Conservation (phyloP, 2,888 invertebrate genomes). For the Aproaerema taeniolella region DNA sequence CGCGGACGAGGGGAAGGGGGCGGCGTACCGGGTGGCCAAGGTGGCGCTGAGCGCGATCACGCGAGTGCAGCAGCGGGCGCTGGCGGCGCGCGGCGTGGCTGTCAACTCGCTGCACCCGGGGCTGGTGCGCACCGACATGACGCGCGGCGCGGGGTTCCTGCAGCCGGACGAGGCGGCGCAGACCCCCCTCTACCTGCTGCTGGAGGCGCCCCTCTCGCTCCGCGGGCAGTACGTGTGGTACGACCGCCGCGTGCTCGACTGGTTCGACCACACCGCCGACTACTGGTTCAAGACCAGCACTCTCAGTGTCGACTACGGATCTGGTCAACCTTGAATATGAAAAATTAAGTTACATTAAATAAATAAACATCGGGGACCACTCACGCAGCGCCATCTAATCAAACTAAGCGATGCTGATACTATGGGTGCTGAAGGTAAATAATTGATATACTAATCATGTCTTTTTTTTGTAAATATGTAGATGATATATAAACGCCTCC, state of each 20-base stretch:
- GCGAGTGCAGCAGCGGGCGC: slow-evolving; percentile 79
- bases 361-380: no score
- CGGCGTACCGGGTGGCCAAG: slow-evolving; percentile 83
- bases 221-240: slow-evolving; percentile 82
- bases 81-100: slow-evolving; percentile 74
- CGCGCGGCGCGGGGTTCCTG: slow-evolving; percentile 75
- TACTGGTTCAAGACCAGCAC: background rate
- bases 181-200: slow-evolving; percentile 73
- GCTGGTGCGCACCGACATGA: slow-evolving; percentile 87
- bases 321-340: no score
- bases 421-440: no score
- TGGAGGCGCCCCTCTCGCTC: slow-evolving; percentile 66
- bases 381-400: no score
- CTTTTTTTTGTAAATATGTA: no score
- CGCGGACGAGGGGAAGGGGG: slow-evolving; percentile 35
- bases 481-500: no score
- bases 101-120: slow-evolving; percentile 85
- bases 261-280: slow-evolving; percentile 59
- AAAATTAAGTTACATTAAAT: no score
- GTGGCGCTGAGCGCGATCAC: slow-evolving; percentile 83
- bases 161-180: slow-evolving; percentile 76
- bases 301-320: no score
- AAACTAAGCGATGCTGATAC: no score
- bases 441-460: no score
- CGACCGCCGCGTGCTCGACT: slow-evolving; percentile 74